phyloP scores from a whole-genome alignment of 1,140 invertebrate genomes.

The Apis dorsata region DNA sequence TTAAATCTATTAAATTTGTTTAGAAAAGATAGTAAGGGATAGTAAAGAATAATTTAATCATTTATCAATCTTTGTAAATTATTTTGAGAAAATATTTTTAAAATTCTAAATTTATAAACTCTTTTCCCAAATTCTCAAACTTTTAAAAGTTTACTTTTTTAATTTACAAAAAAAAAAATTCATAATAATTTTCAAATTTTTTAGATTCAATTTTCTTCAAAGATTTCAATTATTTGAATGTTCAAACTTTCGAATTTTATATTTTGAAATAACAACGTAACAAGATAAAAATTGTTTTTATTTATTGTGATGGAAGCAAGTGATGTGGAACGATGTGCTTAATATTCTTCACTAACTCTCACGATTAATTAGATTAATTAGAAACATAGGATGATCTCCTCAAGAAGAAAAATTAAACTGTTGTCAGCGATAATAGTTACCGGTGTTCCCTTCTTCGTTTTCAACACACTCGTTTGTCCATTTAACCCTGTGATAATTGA shows the following conservation, averaged over 20 bases:
- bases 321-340: background rate
- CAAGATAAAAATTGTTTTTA: no score
- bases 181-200: no score
- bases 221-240: background rate
- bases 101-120: background rate
- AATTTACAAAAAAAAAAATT: no score
- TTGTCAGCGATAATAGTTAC: constrained; percentile 33
- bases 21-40: no score
- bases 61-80: background rate
- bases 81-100: background rate
- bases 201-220: no score
- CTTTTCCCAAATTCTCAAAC: no score
- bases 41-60: no score
- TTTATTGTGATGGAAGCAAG: no score
- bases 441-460: constrained; percentile 7
- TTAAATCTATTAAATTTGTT: no score
- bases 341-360: background rate
- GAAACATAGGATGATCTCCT: background rate
- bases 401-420: constrained; percentile 13
- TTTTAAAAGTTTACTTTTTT: no score
- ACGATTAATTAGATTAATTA: constrained; percentile 15
- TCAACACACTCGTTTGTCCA: background rate
- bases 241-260: background rate
- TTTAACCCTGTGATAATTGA: constrained; percentile 25
- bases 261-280: no score